Evolutionary conservation across 2,797 vertebrate species (phyloP).

Genomic region (Eulemur albifrons): DNA sequence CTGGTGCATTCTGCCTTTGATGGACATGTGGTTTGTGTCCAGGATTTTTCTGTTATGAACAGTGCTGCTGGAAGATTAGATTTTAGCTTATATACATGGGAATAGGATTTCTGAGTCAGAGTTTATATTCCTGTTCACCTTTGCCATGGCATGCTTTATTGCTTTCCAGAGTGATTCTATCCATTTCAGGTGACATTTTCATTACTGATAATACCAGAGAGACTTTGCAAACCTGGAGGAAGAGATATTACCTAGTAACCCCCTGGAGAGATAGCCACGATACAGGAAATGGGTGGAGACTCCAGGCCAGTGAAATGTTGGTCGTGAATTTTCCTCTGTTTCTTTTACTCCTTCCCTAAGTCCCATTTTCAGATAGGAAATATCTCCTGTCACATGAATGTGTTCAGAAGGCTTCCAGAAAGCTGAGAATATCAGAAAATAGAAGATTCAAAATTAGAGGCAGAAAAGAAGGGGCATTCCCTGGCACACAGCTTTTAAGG

Average conservation of each 20-base stretch:
- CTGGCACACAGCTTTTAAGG: background rate
- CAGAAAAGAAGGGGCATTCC: background rate
- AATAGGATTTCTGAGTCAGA: background rate
- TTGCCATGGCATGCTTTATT: background rate
- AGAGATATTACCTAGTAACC: background rate
- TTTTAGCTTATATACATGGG: background rate
- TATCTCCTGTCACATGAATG: background rate
- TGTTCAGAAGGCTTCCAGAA: background rate
- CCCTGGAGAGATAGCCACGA: background rate
- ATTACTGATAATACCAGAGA: background rate
- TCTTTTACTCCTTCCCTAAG: background rate
- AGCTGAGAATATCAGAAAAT: background rate
- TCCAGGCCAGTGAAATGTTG: background rate
- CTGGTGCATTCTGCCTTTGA: background rate
- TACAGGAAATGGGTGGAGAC: background rate
- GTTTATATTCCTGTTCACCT: background rate
- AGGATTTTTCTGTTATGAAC: background rate
- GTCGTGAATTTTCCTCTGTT: background rate
- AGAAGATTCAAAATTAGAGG: background rate
- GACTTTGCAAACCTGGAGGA: background rate
- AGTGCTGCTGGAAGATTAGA: background rate
- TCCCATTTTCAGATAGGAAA: background rate
- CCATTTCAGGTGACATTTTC: background rate
- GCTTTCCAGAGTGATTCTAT: background rate
- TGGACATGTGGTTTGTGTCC: background rate